Percentiles rank a stretch among this genome's conserved stretches.
These are phyloP conservation scores for Procambarus clarkii DNA, from an alignment of 1,140 invertebrate species.

Conservation along the genomic window DNA sequence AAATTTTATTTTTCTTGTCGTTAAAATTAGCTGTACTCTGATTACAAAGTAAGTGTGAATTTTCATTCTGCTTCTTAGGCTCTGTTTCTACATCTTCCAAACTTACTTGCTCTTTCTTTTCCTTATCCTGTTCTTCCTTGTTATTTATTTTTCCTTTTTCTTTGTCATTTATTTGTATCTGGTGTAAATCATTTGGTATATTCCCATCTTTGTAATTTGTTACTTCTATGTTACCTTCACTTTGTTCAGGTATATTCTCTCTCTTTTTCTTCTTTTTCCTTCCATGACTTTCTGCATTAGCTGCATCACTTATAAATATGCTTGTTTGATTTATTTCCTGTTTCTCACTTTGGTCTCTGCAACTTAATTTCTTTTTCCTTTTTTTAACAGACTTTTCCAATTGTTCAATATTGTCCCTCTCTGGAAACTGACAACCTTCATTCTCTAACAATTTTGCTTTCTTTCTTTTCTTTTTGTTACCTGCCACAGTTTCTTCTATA, in stretches of 20 bases:
- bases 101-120: no score
- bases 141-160: no score
- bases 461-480: constrained; percentile 10
- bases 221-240: neutral
- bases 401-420: neutral
- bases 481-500: neutral
- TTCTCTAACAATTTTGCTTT: neutral
- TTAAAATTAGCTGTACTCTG: neutral
- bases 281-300: neutral
- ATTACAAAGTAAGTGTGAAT: neutral
- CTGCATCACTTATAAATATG: neutral
- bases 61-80: neutral
- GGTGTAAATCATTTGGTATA: neutral
- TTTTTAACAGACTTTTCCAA: neutral
- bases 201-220: neutral
- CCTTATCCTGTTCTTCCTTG: no score
- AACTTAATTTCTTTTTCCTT: neutral
- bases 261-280: no score
- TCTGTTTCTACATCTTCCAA: neutral
- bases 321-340: neutral
- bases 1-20: neutral
- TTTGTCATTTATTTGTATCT: neutral
- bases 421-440: neutral
- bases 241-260: no score
- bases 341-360: neutral